Conservation (phyloP, 2,888 invertebrate genomes). For the Elegia similella region DNA sequence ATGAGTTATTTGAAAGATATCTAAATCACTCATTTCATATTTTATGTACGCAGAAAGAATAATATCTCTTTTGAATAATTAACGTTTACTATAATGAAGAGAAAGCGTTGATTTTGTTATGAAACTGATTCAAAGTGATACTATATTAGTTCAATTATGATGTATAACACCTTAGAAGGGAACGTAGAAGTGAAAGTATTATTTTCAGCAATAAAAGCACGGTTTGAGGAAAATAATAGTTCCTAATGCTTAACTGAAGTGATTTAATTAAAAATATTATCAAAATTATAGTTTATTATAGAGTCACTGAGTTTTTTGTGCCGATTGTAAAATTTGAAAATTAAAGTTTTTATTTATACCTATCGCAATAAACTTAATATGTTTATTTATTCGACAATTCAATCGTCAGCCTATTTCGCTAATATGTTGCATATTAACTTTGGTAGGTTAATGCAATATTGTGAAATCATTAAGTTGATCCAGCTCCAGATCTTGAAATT, state of each 20-base stretch:
- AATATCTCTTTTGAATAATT: slow-evolving; percentile 12
- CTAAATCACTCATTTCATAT: slow-evolving; percentile 8
- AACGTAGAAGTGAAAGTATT: slow-evolving; percentile 70
- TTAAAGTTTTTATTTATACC: no score
- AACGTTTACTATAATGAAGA: background rate
- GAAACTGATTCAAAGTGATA: background rate
- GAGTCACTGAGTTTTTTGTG: no score
- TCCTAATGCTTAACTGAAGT: slow-evolving; percentile 43
- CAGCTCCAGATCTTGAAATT: no score
- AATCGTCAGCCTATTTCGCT: no score
- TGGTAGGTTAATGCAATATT: no score
- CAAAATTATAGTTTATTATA: slow-evolving; percentile 10
- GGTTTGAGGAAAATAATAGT: slow-evolving; percentile 54
- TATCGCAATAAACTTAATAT: no score
- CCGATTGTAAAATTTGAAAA: no score
- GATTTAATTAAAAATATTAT: background rate
- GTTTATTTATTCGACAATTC: no score
- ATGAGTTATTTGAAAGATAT: slow-evolving; percentile 7
- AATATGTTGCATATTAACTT: no score
- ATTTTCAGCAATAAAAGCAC: slow-evolving; percentile 41
- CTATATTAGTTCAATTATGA: slow-evolving; percentile 12
- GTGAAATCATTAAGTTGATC: no score
- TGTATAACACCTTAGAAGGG: slow-evolving; percentile 29
- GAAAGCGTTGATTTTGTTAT: slow-evolving; percentile 2
- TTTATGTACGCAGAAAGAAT: slow-evolving; percentile 3